Base-by-base conservation (phyloP, 2,113 vertebrate genomes). In the Triplophysa rosa region DNA sequence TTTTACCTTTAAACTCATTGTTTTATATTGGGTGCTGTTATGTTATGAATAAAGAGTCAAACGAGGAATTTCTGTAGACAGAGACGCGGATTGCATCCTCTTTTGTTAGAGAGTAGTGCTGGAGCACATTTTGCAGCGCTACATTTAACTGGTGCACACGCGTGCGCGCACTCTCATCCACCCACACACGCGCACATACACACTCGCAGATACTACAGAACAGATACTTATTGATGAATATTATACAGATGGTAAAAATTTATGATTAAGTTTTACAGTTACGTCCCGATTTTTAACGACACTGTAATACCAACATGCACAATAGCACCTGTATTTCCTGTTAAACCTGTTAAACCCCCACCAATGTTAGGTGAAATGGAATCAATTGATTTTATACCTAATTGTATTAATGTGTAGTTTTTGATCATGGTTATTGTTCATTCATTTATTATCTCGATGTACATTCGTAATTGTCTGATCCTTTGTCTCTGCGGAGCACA, bases 401-500 rank as follows among this genome's bases (percentile, higher is more conserved):
- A 23, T 13, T 24, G 19, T 73, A 23, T 66, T 1, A 52, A 65
- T 8, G 21, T 9, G 4, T 0, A 9, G 45, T 66, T 67, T 73
- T 24, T 61, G 49, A 14, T 13, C 45, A 8, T 13, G 61, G 24
- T 42, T 29, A 2, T 47, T 10, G 67, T 17, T 58, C n/a, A 2
- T 67, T 33, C 24, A n/a, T 66, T 61, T 33, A 37, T 64, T 64
- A 17, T 71, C 16, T 62, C 52, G 47, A 78, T 72, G 86, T 77
- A 86, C 82, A 81, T 56, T 79, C 42, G 6, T 85, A 76, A 88
- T 86, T 85, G 85, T 83, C 79, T 9, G 84, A 73, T 91, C 87
- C 92, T 93, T 93, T 93, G 92, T 93, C 90, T 90, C 87, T 58
- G 42, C 59, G 86, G 79, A 79, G 21, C 92, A 91, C 92, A 92